Evolutionary conservation across 2,888 invertebrate species (phyloP).

Genomic region (Notodonta ziczac): DNA sequence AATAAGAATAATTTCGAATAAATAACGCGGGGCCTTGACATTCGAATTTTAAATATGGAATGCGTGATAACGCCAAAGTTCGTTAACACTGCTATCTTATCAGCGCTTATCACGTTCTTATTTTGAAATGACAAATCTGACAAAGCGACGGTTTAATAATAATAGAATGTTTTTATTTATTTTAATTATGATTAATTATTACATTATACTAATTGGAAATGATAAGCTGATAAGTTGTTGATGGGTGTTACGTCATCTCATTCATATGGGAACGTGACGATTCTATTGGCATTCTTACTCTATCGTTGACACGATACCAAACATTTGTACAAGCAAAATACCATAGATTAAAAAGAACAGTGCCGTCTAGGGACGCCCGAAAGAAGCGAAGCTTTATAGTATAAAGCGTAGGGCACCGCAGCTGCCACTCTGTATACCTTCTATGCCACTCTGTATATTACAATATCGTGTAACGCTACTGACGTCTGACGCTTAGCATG

Average conservation of each 20-base stretch:
- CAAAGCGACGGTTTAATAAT: background rate
- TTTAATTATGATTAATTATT: background rate
- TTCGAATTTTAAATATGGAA: conserved; percentile 5
- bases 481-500: too few species aligned
- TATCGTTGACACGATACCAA: too few species aligned
- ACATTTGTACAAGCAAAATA: too few species aligned
- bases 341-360: too few species aligned
- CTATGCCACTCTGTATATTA: too few species aligned
- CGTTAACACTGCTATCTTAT: conserved; percentile 5
- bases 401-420: too few species aligned
- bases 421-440: too few species aligned
- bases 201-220: background rate
- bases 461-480: too few species aligned
- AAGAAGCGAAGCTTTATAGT: too few species aligned
- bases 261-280: too few species aligned
- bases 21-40: conserved; percentile 4
- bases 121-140: background rate
- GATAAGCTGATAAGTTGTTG: background rate
- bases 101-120: conserved; percentile 1
- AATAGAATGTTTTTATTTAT: background rate
- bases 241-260: background rate
- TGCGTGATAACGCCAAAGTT: conserved; percentile 4
- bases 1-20: background rate
- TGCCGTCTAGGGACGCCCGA: too few species aligned
- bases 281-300: too few species aligned